Base-by-base conservation (phyloP, 1,140 invertebrate genomes). In the Pseudomyrmex pallidus region DNA sequence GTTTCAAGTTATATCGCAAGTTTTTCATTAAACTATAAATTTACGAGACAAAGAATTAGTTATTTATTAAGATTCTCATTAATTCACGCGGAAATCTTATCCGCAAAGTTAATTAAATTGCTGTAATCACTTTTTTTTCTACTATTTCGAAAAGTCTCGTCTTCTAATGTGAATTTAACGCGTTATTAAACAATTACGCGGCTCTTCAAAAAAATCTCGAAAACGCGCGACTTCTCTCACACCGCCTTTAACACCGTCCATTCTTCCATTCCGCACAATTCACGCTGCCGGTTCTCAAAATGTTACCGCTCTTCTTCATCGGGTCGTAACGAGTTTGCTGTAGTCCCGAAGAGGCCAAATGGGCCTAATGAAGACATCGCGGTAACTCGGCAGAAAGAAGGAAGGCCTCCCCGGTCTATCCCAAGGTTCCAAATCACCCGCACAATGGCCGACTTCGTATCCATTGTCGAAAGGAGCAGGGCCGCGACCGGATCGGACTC, bases 291-390 rank as follows among this genome's bases (percentile, higher is more conserved):
- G 54, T 70, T 22, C 46, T 48, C 15, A 35, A 22, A 50, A 44
- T 22, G 61, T 59, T 15, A 25, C 57, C 20, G 66, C 77, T 63
- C 35, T 48, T 82, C 78, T 73, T 52, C 46, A 46, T 9, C 17
- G 61, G 48, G 20, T 66, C 25, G 72, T 83, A 83, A 83, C 82
- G 54, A 83, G 73, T 83, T 83, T 61, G 52, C 82, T 83, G 48
- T 68, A 74, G 35, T 77, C 52, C 48, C 62, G 22, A n/a, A 83
- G 61, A 61, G 73, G 62, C 82, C 61, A 83, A 83, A 54, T 76
- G 62, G 62, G 73, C 72, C 82, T 89, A 89, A 89, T 89, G 87
- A 89, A 89, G 87, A 89, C 86, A 83, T 89, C 78, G 87, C 74
- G 62, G 86, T 72, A 87, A 87, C 85, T 48, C 25, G 68, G 74